Base-by-base conservation (phyloP, 2,113 vertebrate genomes). In the Suricata suricatta region DNA sequence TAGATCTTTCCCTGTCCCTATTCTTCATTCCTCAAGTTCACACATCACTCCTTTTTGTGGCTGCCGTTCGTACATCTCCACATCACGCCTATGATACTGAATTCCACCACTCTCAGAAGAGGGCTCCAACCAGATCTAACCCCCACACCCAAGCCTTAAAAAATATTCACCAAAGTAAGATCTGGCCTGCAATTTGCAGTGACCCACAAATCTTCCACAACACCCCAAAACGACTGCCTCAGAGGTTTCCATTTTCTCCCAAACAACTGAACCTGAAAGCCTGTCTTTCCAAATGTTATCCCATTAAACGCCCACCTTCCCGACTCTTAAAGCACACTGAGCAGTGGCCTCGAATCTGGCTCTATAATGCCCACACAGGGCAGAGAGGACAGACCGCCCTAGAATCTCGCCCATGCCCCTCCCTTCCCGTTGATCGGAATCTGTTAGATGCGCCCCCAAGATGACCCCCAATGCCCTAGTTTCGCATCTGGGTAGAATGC, bases 391-490 rank as follows among this genome's bases (percentile, higher is more conserved):
- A 11, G 35, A 35, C 25, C 88, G 95, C 72, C 77, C 77, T 82
- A 97, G 47, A 94, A 93, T 76, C 66, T 93, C 38, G 47, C 52
- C 72, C 63, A n/a, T 77, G 57, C 27, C 41, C 54, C 19, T 92
- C 79, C 64, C 16, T 88, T 64, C 69, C 79, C 17, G 4, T 85
- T 72, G 31, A 82, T 54, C 0, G 6, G 41, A 76, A 95, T 84
- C 92, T 92, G 81, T 92, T 81, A 87, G 11, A 47, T 82, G 50
- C 31, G 25, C 69, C 96, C 95, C 92, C 35, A 63, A 74, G 17
- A 96, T 92, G 92, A 97, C 41, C 79, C 71, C 76, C 76, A 90
- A 44, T 38, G 96, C 50, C 96, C 96, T 94, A 97, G 33, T 96
- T 97, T 97, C 86, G 3, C 74, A 74, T 95, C 52, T 82, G 29